Base-by-base conservation (phyloP, 2,888 invertebrate genomes). In the Xestoiulus laeticollis region DNA sequence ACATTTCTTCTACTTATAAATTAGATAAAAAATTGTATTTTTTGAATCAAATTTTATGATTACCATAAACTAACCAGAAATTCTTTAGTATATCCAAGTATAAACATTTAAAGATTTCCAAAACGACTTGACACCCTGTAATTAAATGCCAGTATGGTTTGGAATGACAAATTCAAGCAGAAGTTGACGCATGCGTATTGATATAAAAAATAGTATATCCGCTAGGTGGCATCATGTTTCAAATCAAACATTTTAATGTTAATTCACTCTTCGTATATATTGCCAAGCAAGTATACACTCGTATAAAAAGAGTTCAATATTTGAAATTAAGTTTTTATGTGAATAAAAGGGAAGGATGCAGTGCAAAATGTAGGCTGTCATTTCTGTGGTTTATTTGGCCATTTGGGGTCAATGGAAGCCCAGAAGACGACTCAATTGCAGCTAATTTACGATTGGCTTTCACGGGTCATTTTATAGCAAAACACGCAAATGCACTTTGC, bases 401-500 rank as follows among this genome's bases (percentile, higher is more conserved):
- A 68, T 68, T 68, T 68, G 68, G 84, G 84, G 38, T 84, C 43
- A 84, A 33, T n/a, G 33, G 16, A 22, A 84, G 84, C 43, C 33
- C 22, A 22, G 84, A 84, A 84, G 84, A 84, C 43, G 84, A 84
- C 84, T 84, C 33, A 84, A 84, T 84, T 84, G 43, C 84, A 84
- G 8, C 84, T 43, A 84, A 84, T 38, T 38, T 84, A 43, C 43
- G 84, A 84, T 84, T 84, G 84, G 43, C 43, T 84, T 84, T 84
- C 84, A 32, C 32, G 84, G 84, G 84, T 84, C 84, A 84, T 84
- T 84, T 84, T 84, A 84, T 32, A 68, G 33, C 84, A 33, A 38
- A 84, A 84, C 84, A 84, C 84, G 84, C 43, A 84, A 84, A 84
- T 84, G 84, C 84, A 84, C 84, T 84, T 68, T 68, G 26, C 68